Percentiles rank a stretch among this genome's conserved stretches.
These are phyloP conservation scores for Gavialis gangeticus DNA, from an alignment of 2,113 vertebrate genomes.

Conservation along the genomic window DNA sequence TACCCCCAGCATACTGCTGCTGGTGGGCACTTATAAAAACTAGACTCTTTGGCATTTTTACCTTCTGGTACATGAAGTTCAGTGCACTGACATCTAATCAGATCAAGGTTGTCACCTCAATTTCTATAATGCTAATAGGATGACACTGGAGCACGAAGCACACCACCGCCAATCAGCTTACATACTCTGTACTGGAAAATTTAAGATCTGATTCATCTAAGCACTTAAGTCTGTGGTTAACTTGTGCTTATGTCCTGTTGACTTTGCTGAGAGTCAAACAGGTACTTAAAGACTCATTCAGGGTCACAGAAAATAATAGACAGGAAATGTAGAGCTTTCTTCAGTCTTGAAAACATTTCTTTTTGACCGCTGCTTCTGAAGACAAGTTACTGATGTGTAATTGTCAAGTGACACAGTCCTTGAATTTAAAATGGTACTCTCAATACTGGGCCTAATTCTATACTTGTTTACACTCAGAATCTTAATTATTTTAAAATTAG, in stretches of 20 bases:
- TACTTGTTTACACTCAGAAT: background rate
- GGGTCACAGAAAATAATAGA: background rate
- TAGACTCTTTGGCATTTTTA: background rate
- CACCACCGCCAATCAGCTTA: constrained; percentile 19
- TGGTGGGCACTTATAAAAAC: background rate
- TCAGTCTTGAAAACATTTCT: background rate
- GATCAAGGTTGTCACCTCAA: background rate
- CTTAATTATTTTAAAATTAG: constrained; percentile 31
- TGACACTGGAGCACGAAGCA: background rate
- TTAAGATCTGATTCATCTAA: background rate
- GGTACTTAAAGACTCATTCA: constrained; percentile 23
- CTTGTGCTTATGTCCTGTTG: background rate
- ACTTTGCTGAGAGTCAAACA: background rate
- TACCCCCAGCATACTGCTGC: background rate
- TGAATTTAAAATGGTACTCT: constrained; percentile 4
- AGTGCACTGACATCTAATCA: constrained; percentile 26
- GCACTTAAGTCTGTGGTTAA: background rate
- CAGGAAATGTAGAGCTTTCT: background rate
- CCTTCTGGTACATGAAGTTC: background rate
- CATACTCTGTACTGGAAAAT: constrained; percentile 12
- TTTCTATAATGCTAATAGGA: constrained; percentile 1
- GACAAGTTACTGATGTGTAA: background rate
- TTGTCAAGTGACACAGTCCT: background rate
- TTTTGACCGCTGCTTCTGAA: constrained; percentile 35
- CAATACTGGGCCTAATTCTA: background rate